phyloP scores from a whole-genome alignment of 2,113 vertebrate species.

The Zosterops lateralis region DNA sequence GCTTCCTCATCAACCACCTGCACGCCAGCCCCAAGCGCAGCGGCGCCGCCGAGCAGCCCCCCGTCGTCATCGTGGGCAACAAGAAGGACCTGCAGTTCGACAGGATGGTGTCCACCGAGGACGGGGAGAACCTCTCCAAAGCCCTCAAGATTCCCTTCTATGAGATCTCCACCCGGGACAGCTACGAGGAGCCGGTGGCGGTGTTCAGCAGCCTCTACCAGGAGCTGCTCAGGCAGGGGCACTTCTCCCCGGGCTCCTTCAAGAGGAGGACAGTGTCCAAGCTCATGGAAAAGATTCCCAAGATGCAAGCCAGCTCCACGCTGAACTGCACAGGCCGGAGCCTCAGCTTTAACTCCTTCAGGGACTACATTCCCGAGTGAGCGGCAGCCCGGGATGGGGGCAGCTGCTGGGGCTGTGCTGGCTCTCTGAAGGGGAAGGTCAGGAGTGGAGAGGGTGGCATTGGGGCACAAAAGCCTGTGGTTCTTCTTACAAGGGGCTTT shows the following conservation, averaged over 20 bases:
- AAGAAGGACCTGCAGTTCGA: slow-evolving; percentile 82
- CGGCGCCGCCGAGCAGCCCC: slow-evolving; percentile 59
- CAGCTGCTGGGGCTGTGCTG: background rate
- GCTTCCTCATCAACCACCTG: slow-evolving; percentile 80
- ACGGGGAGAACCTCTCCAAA: slow-evolving; percentile 71
- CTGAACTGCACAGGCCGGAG: slow-evolving; percentile 52
- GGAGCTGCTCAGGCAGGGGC: slow-evolving; percentile 70
- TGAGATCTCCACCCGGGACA: slow-evolving; percentile 78
- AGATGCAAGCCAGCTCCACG: slow-evolving; percentile 72
- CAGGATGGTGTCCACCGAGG: slow-evolving; percentile 76
- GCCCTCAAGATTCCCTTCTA: slow-evolving; percentile 75
- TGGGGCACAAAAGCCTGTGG: background rate
- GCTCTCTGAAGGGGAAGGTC: background rate
- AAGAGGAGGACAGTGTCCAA: slow-evolving; percentile 74
- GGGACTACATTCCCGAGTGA: slow-evolving; percentile 74
- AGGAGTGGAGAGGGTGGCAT: background rate
- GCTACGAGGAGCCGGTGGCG: slow-evolving; percentile 72
- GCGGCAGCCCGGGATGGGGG: background rate
- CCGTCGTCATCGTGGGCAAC: slow-evolving; percentile 76
- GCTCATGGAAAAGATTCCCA: slow-evolving; percentile 80
- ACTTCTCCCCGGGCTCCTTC: slow-evolving; percentile 69
- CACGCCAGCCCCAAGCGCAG: slow-evolving; percentile 63
- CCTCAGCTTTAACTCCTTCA: slow-evolving; percentile 75
- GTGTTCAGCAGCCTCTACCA: slow-evolving; percentile 74
- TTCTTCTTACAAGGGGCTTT: background rate